These are phyloP conservation scores for Lasioglossum albipes DNA, from an alignment of 1,140 invertebrate species.

Conservation along the genomic window DNA sequence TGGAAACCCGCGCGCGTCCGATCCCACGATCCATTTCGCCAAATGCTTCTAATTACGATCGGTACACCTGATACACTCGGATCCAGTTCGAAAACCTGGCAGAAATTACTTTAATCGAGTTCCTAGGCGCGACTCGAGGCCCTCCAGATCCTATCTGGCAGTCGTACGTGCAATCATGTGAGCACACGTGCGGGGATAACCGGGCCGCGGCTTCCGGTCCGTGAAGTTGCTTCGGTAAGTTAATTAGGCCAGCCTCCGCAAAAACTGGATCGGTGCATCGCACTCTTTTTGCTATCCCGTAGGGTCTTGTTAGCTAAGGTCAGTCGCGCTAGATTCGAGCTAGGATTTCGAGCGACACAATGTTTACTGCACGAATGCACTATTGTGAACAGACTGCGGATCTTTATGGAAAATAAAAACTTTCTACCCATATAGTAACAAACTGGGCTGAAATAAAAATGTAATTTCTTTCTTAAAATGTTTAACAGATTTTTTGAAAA, in stretches of 20 bases:
- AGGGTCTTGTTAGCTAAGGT: not conserved
- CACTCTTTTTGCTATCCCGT: not conserved
- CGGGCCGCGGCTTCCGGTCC: not conserved
- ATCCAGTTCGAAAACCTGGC: not conserved
- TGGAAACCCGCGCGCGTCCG: not conserved
- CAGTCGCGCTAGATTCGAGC: too few relatives aligned
- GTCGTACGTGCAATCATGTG: constrained; percentile 6
- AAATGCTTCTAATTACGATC: constrained; percentile 41
- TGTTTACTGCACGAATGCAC: too few relatives aligned
- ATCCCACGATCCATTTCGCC: constrained; percentile 16
- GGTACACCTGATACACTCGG: constrained; percentile 9
- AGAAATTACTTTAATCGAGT: constrained; percentile 15
- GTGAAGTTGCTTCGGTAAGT: not conserved
- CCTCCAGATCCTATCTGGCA: not conserved
- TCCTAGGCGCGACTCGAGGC: not conserved
- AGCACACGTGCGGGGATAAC: not conserved
- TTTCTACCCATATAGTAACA: too few relatives aligned
- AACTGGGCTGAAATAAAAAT: too few relatives aligned
- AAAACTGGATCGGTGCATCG: not conserved
- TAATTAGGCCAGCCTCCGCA: not conserved
- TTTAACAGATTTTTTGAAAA: too few relatives aligned
- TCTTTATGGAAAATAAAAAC: too few relatives aligned
- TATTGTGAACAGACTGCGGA: too few relatives aligned
- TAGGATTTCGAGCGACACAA: too few relatives aligned
- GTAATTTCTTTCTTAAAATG: too few relatives aligned